Evolutionary conservation across 1,140 invertebrate genomes (phyloP).

Genomic region (Varroa destructor): DNA sequence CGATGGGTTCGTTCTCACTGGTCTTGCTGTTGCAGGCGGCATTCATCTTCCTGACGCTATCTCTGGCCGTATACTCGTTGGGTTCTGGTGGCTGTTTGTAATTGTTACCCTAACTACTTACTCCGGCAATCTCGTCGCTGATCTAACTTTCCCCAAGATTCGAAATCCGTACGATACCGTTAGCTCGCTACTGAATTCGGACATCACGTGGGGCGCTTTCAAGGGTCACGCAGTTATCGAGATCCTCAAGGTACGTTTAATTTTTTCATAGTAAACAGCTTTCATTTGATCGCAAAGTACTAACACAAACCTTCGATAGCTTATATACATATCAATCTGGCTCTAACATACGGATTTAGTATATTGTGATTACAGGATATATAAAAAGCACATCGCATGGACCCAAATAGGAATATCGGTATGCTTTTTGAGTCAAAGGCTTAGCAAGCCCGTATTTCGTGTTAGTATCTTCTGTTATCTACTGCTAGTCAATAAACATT

Average conservation of each 20-base stretch:
- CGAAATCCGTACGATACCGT: slow-evolving; percentile 59
- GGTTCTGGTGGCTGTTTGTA: slow-evolving; percentile 83
- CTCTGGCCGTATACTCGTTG: slow-evolving; percentile 71
- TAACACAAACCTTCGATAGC: too few species aligned
- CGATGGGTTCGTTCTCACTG: too few species aligned
- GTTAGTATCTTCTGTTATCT: background rate
- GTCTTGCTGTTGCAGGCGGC: slow-evolving; percentile 50
- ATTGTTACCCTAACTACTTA: slow-evolving; percentile 79
- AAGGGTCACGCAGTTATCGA: slow-evolving; percentile 58
- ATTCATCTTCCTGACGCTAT: slow-evolving; percentile 66
- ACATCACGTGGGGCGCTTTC: slow-evolving; percentile 57
- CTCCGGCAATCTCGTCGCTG: slow-evolving; percentile 79
- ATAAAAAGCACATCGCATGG: too few species aligned
- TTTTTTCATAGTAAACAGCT: slow-evolving; percentile 28
- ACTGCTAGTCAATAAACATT: background rate
- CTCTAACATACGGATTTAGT: too few species aligned
- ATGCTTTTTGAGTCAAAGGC: too few species aligned
- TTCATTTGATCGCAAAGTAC: background rate
- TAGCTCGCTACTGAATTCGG: slow-evolving; percentile 51
- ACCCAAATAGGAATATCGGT: too few species aligned
- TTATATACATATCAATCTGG: too few species aligned
- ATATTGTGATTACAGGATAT: too few species aligned
- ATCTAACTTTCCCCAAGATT: slow-evolving; percentile 77
- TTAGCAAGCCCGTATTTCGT: too few species aligned
- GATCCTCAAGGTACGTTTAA: slow-evolving; percentile 46